phyloP scores from a whole-genome alignment of 2,113 vertebrate species.

The Triplophysa rosa region DNA sequence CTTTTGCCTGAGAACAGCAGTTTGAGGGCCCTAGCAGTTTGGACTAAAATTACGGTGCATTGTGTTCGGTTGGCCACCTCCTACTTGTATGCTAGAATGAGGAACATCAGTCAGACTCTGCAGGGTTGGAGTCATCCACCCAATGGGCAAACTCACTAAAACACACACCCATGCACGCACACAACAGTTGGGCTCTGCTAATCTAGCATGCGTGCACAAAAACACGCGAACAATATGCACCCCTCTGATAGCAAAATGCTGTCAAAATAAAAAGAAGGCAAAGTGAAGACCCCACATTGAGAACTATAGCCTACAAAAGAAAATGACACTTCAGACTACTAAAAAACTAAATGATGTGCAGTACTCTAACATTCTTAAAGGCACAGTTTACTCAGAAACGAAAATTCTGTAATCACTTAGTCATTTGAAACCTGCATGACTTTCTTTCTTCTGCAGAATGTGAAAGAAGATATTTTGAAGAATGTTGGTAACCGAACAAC shows the following conservation, averaged over 20 bases:
- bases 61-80: conserved; percentile 30
- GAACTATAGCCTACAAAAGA: conserved; percentile 22
- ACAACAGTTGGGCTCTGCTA: background rate
- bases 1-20: conserved; percentile 20
- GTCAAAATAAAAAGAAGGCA: conserved; percentile 34
- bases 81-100: conserved; percentile 38
- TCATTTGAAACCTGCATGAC: too few species aligned
- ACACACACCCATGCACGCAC: background rate
- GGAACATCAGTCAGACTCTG: conserved; percentile 40
- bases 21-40: conserved; percentile 19
- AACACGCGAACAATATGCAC: conserved; percentile 15
- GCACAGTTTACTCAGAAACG: too few species aligned
- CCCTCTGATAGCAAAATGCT: conserved; percentile 35
- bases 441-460: too few species aligned
- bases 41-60: conserved; percentile 35
- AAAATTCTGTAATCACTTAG: too few species aligned
- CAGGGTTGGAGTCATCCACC: conserved; percentile 36
- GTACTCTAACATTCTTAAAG: background rate
- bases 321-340: conserved; percentile 16
- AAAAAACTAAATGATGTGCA: background rate
- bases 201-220: background rate
- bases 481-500: too few species aligned
- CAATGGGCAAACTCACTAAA: background rate
- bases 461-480: too few species aligned
- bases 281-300: conserved; percentile 38